A percentile compares a stretch with the other conserved stretches of the same genome.
phyloP scores from a whole-genome alignment of 2,797 vertebrate species.

The Sphaeramia orbicularis region DNA sequence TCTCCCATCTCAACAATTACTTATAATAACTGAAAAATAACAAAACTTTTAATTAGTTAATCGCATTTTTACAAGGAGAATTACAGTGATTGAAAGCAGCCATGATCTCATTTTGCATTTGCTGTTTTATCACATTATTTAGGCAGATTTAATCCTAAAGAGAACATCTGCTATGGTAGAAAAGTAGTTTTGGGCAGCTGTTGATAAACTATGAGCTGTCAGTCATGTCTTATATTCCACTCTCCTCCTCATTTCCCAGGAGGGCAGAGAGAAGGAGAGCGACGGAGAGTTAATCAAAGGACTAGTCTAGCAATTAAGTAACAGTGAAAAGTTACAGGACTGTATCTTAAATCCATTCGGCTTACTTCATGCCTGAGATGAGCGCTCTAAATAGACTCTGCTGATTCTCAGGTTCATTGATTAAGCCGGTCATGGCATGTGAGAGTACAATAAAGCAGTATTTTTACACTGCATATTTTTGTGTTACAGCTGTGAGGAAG shows the following conservation, averaged over 20 bases:
- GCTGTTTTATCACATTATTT: conserved; percentile 54
- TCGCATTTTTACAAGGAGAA: conserved; percentile 28
- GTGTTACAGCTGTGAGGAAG: conserved; percentile 26
- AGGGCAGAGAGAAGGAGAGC: conserved; percentile 31
- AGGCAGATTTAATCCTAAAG: conserved; percentile 62
- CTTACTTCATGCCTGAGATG: conserved; percentile 71
- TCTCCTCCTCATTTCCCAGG: conserved; percentile 48
- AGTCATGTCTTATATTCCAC: conserved; percentile 56
- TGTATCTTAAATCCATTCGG: conserved; percentile 73
- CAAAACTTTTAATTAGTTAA: conserved; percentile 32
- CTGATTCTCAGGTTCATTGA: conserved; percentile 54
- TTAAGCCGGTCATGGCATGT: conserved; percentile 52
- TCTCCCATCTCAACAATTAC: background rate
- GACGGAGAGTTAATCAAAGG: conserved; percentile 74
- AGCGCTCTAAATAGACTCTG: conserved; percentile 59
- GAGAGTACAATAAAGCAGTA: conserved; percentile 23
- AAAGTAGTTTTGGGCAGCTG: conserved; percentile 66
- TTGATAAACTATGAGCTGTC: conserved; percentile 70
- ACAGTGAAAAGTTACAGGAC: conserved; percentile 72
- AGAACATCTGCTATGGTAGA: conserved; percentile 65
- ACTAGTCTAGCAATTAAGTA: conserved; percentile 78
- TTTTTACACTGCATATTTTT: conserved; percentile 52
- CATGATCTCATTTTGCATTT: conserved; percentile 35
- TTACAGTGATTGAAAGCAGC: conserved; percentile 34
- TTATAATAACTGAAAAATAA: background rate